Base-by-base conservation (phyloP, 2,888 invertebrate species). In the Acheta domesticus region DNA sequence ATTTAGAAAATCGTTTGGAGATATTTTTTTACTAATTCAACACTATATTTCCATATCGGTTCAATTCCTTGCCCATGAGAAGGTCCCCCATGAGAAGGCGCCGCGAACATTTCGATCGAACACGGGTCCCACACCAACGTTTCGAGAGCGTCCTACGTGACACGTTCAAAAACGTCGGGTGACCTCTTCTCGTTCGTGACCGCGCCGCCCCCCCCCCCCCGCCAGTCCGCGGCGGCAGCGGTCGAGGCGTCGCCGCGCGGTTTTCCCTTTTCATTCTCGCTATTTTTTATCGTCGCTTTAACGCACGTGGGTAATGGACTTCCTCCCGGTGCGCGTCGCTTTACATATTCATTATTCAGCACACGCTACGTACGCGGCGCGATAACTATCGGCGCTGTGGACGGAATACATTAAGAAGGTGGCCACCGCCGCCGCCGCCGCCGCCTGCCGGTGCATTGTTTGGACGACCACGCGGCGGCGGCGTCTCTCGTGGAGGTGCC, bases 221-320 rank as follows among this genome's bases (percentile, higher is more conserved):
- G 36, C 8, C 36, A 36, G 36, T 36, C 36, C 36, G 36, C 36
- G 36, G 36, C 5, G 36, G 36, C 36, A 36, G 62, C n/a, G 62
- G 14, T 1, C 62, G 62, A 62, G 14, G 62, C 16, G 62, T 62
- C 16, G 14, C 62, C 62, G 16, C 62, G n/a, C 62, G 14, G 14
- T 62, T 62, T 62, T n/a, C n/a, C 62, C 16, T 62, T 62, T n/a
- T 62, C 62, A n/a, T 62, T n/a, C 62, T n/a, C 62, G 62, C 62
- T 62, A 14, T 62, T 62, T 62, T 62, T 62, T 62, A 62, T 62
- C 62, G 62, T n/a, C 16, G n/a, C 62, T 62, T 62, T 62, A 19
- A 62, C 62, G 62, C 62, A 62, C 62, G 62, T n/a, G 62, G 62
- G 62, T 62, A 62, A 62, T 62, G 62, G 62, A 62, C 62, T 62